Evolutionary conservation across 2,888 invertebrate species (phyloP).

Genomic region (Synergus laeviventris): DNA sequence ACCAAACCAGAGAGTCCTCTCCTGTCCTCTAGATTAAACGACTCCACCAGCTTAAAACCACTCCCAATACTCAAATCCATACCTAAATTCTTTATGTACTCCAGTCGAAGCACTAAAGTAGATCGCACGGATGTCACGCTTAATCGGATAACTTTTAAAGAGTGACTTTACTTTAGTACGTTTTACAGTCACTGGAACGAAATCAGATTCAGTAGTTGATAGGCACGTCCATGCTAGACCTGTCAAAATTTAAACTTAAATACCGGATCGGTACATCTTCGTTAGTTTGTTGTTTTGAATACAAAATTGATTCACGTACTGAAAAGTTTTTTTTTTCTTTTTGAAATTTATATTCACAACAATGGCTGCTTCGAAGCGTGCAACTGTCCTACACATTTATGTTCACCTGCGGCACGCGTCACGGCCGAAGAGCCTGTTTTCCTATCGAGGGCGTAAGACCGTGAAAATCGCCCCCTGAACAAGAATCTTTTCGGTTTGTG

Average conservation of each 20-base stretch:
- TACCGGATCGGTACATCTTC: neutral
- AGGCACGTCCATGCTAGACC: neutral
- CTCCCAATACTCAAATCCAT: neutral
- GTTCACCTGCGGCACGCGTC: conserved; percentile 28
- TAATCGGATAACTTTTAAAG: conserved; percentile 68
- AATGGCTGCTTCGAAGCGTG: neutral
- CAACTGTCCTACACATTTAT: neutral
- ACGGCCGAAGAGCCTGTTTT: neutral
- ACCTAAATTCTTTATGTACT: conserved; percentile 14
- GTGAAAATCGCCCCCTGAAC: conserved; percentile 9
- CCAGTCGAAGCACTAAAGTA: conserved; percentile 53
- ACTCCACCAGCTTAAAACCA: conserved; percentile 8
- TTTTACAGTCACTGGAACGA: conserved; percentile 48
- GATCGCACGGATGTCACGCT: conserved; percentile 66
- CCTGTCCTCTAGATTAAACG: neutral
- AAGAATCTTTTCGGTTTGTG: conserved; percentile 10
- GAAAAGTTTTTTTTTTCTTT: neutral
- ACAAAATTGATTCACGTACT: neutral
- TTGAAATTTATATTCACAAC: neutral
- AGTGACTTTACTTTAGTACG: conserved; percentile 52
- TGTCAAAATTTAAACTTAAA: neutral
- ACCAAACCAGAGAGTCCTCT: neutral
- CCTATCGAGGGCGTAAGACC: conserved; percentile 15
- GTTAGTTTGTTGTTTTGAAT: neutral
- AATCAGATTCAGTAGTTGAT: neutral